These are phyloP conservation scores for Caenorhabditis sp. DNA, from an alignment of 2,888 invertebrate genomes.

Conservation along the genomic window DNA sequence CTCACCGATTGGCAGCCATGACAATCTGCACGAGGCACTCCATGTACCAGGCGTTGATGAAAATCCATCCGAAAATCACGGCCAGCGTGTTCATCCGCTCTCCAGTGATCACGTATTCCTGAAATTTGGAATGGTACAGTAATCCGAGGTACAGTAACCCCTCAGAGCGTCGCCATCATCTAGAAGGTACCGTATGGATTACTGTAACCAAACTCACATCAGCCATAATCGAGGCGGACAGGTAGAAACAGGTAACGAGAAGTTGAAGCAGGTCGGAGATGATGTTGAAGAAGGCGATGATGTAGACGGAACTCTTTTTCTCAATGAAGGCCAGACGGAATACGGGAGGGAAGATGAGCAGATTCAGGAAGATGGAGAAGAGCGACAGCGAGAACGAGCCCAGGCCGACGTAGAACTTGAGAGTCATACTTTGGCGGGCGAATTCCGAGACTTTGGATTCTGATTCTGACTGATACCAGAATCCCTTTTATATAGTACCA, in stretches of 20 bases:
- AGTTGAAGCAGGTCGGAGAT: slow-evolving; percentile 55
- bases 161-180: too few species aligned
- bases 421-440: too few species aligned
- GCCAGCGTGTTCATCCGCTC: slow-evolving; percentile 2
- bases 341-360: slow-evolving; percentile 27
- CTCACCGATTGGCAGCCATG: slow-evolving; percentile 30
- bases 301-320: slow-evolving; percentile 55
- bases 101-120: slow-evolving; percentile 25
- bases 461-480: too few species aligned
- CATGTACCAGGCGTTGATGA: slow-evolving; percentile 59
- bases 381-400: slow-evolving; percentile 4
- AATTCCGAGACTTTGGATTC: too few species aligned
- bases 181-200: too few species aligned
- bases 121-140: background rate
- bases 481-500: too few species aligned
- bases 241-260: slow-evolving; percentile 50
- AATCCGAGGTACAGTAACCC: too few species aligned
- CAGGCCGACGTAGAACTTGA: slow-evolving; percentile 25
- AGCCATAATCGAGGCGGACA: slow-evolving; percentile 47
- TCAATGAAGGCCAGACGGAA: slow-evolving; percentile 33
- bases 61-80: slow-evolving; percentile 39
- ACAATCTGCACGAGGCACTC: too few species aligned
- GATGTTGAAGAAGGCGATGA: slow-evolving; percentile 58
- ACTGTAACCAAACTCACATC: slow-evolving; percentile 36
- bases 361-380: slow-evolving; percentile 18